Base-by-base conservation (phyloP, 1,140 invertebrate species). In the Drosophila persimilis region DNA sequence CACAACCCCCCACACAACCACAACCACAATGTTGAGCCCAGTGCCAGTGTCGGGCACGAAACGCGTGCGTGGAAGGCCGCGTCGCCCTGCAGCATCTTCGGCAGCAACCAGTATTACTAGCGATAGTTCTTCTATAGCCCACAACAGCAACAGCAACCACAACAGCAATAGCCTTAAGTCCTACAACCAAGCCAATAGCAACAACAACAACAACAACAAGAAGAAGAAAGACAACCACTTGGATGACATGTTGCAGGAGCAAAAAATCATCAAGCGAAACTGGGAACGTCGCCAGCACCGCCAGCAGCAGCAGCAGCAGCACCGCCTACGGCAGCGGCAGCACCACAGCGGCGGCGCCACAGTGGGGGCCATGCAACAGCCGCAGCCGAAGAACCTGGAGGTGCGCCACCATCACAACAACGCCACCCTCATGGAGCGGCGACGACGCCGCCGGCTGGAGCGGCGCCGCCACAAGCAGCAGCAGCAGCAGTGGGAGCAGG, bases 31-130 rank as follows among this genome's bases (percentile, higher is more conserved):
- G 31, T 60, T 58, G 24, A 70, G 74, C 57, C 76, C 84, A 78
- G 63, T 81, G 73, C 55, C 84, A 78, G 63, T 81, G 69, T 58
- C 69, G 47, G 69, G 47, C 52, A 77, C 64, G 57, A 80, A 80
- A 69, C 56, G 73, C 45, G 52, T 53, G 57, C 81, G 67, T 50
- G 43, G 64, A 3, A 85, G 80, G 20, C 39, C 44, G 52, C 66
- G 67, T 48, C 72, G 63, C 65, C 53, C 15, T 7, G 44, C 69
- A 51, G 57, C 69, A 66, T 8, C 70, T 67, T 58, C 57, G 56
- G 55, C 22, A 57, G 55, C 70, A 64, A 75, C 75, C 84, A 89
- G 85, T 89, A 89, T 89, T 89, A 89, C 85, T 89, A 89, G 83
- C 71, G 75, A 88, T 86, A 88, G 81, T 77, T 74, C 70, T 62